phyloP scores from a whole-genome alignment of 2,113 vertebrate species.

The Saiga tatarica region DNA sequence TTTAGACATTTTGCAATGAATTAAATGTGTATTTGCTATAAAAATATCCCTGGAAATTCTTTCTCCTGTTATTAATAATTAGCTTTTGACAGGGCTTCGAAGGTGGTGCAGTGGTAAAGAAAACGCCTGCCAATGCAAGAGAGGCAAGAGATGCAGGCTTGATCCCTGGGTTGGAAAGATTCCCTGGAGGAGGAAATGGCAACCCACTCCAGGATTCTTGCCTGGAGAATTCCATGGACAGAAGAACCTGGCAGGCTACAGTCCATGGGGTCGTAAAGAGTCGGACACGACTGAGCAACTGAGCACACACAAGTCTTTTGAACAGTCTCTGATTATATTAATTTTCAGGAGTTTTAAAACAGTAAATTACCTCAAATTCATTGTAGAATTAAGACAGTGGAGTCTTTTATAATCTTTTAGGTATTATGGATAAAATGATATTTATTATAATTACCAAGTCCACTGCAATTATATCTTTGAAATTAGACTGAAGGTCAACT shows the following conservation, averaged over 20 bases:
- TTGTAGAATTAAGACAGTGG: not conserved
- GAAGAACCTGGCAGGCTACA: not conserved
- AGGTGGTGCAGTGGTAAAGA: not conserved
- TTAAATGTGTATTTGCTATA: not conserved
- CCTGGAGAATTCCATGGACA: not conserved
- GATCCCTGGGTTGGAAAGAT: not conserved
- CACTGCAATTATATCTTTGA: slow-evolving; percentile 58
- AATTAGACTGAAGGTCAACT: slow-evolving; percentile 71
- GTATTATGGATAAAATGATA: slow-evolving; percentile 58
- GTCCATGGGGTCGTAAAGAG: not conserved
- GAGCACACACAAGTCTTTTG: not conserved
- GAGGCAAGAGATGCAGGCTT: not conserved
- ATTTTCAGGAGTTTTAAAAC: not conserved
- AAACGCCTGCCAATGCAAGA: not conserved
- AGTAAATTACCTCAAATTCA: not conserved
- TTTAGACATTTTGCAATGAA: not conserved
- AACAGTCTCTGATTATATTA: not conserved
- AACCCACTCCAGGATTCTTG: not conserved
- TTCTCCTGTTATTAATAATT: not conserved
- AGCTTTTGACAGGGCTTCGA: not conserved
- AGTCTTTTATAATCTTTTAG: slow-evolving; percentile 32
- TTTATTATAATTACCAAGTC: slow-evolving; percentile 57
- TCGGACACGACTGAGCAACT: not conserved
- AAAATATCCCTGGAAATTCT: not conserved
- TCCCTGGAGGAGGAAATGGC: not conserved